A percentile compares a stretch with the other conserved stretches of the same genome.
Conservation (phyloP, 2,797 vertebrate genomes). For the Cynodonichthys magdalenae region DNA sequence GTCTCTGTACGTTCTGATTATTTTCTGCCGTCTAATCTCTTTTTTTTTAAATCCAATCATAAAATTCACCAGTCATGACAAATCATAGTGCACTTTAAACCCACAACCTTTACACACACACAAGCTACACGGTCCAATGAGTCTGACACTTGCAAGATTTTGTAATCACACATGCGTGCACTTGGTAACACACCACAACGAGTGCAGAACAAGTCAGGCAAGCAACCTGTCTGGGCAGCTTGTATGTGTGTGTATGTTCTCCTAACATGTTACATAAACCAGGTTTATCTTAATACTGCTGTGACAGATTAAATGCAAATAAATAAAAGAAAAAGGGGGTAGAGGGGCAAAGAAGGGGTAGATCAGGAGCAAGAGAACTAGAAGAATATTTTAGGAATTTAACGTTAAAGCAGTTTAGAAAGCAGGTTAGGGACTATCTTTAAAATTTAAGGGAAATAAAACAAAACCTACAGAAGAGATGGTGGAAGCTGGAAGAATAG, state of each 20-base stretch:
- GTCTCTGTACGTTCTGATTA: conserved; percentile 29
- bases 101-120: conserved; percentile 7
- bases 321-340: conserved; percentile 33
- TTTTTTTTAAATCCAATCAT: conserved; percentile 56
- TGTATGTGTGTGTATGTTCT: conserved; percentile 27
- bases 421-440: not conserved
- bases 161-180: conserved; percentile 42
- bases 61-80: conserved; percentile 26
- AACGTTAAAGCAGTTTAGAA: not conserved
- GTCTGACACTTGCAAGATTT: conserved; percentile 40
- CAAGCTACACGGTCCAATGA: conserved; percentile 12
- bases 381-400: conserved; percentile 13
- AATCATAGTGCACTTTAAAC: conserved; percentile 1
- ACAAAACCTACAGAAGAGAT: conserved; percentile 13
- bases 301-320: conserved; percentile 55
- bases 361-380: not conserved
- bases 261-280: conserved; percentile 67
- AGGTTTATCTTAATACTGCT: conserved; percentile 60
- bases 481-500: conserved; percentile 9
- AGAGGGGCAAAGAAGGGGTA: not conserved
- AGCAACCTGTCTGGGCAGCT: conserved; percentile 42
- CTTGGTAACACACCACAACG: conserved; percentile 31
- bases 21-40: conserved; percentile 18
- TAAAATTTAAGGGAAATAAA: conserved; percentile 6
- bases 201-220: conserved; percentile 48